Conservation (phyloP, 92 coral and sea anemone genomes). For the Galaxea fascicularis region DNA sequence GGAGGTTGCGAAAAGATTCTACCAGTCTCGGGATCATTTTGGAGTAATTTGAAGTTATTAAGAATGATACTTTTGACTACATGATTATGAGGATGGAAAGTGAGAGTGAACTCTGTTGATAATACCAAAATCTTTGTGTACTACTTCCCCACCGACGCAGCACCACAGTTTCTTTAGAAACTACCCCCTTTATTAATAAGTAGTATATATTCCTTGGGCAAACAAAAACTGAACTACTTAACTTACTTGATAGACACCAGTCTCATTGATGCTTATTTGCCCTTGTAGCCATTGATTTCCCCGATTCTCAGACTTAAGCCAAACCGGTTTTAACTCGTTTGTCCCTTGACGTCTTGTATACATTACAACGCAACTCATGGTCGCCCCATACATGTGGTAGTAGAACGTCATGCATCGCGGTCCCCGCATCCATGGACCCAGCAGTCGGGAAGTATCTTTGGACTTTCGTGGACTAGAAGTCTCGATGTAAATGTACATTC, state of each 20-base stretch:
- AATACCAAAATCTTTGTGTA: no score
- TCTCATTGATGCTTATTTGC: conserved; percentile 49
- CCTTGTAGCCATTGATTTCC: conserved; percentile 50
- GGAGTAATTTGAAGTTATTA: no score
- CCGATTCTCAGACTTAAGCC: conserved; percentile 56
- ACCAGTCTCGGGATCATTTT: no score
- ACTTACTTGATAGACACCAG: conserved; percentile 47
- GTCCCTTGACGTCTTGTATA: conserved; percentile 12
- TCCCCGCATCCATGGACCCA: conserved; percentile 61
- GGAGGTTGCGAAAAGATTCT: no score
- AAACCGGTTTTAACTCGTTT: conserved; percentile 27
- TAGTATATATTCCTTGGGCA: no score
- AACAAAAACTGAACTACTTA: background rate
- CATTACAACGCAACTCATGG: conserved; percentile 53
- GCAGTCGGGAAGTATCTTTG: conserved; percentile 41
- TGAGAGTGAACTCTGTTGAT: no score
- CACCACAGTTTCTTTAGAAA: no score
- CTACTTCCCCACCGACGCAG: no score
- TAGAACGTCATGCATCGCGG: conserved; percentile 69
- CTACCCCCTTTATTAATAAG: no score
- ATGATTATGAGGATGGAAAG: no score
- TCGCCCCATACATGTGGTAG: conserved; percentile 65
- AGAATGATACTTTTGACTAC: no score
- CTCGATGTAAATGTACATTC: conserved; percentile 57
- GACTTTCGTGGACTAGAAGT: conserved; percentile 33